Evolutionary conservation across 2,888 invertebrate species (phyloP), one percentile per base, ranked within the genome.

Genomic region (Acronicta leporina): DNA sequence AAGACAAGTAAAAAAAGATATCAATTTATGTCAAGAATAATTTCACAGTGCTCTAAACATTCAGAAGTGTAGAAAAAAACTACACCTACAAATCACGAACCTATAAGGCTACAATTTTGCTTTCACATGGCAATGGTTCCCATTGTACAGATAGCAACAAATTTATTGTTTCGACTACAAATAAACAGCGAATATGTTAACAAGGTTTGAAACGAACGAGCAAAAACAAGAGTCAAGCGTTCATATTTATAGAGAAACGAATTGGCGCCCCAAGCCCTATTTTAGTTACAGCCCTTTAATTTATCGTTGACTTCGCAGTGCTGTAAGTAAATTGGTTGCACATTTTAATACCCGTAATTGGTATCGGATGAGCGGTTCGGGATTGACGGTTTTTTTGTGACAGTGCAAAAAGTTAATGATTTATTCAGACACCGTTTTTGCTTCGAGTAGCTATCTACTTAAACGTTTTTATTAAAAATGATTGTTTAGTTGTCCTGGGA

Each of bases 281-380:
- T 87, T 88, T 82, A 87, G 84, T 83, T 80, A 66, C 73, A 73
- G 66, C 82, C 78, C 80, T 82, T 87, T 86, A 87, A 90, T 89
- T 88, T 89, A 88, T 88, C 70, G 80, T 73, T 46, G 50, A 49
- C 46, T 72, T 65, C 41, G 51, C 66, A 70, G 63, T 54, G 30
- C 47, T 69, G 65, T 63, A 65, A 72, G 73, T 75, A 77, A 77
- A 79, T 80, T 75, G 68, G 72, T 73, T 65, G 68, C 72, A 67
- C 70, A 61, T 75, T 79, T 80, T 77, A 80, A 80, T 79, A 71
- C 66, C 71, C 64, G 75, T 86, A 85, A 86, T 85, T 87, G 84
- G 80, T 77, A 75, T 75, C 73, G 77, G 78, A 78, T 78, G 77
- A 77, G 68, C 75, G 68, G 61, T 59, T 67, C 62, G 59, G 68